Conservation (phyloP, 2,797 vertebrate genomes). For the Acanthurus lineatus region DNA sequence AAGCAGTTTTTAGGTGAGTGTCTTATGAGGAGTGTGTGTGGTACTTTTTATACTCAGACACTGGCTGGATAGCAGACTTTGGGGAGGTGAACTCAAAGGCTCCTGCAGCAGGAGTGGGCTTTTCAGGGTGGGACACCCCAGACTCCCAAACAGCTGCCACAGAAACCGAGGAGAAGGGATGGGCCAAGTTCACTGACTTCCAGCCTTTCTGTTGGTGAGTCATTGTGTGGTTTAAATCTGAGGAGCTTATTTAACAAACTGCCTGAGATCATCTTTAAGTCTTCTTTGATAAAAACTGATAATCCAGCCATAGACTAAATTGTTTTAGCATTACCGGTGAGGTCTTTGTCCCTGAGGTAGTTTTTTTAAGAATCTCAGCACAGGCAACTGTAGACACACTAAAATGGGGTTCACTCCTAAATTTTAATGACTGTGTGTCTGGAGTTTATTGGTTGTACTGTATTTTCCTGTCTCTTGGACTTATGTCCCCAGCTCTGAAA, state of each 20-base stretch:
- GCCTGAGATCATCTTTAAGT: not conserved
- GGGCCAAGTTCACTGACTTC: conserved; percentile 94
- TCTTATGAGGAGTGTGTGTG: conserved; percentile 17
- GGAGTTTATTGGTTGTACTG: too few relatives aligned
- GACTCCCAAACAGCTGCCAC: conserved; percentile 69
- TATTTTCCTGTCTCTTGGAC: conserved; percentile 29
- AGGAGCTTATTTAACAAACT: not conserved
- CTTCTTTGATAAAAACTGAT: not conserved
- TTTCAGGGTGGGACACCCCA: conserved; percentile 80
- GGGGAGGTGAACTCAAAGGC: conserved; percentile 85
- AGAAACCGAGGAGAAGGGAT: conserved; percentile 89
- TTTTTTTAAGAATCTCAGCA: too few relatives aligned
- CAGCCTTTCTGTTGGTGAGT: conserved; percentile 94
- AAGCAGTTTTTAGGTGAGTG: conserved; percentile 19
- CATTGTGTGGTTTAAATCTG: not conserved
- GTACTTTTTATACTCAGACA: conserved; percentile 67
- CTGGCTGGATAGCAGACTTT: conserved; percentile 88
- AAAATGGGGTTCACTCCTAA: too few relatives aligned
- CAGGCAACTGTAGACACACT: too few relatives aligned
- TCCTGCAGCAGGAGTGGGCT: conserved; percentile 72
- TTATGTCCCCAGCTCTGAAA: conserved; percentile 88
- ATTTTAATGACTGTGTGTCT: too few relatives aligned
- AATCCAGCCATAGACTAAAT: not conserved
- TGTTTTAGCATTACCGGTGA: not conserved
- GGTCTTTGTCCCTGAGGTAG: not conserved